phyloP scores from a whole-genome alignment of 2,797 vertebrate genomes.

The Eulemur coronatus region DNA sequence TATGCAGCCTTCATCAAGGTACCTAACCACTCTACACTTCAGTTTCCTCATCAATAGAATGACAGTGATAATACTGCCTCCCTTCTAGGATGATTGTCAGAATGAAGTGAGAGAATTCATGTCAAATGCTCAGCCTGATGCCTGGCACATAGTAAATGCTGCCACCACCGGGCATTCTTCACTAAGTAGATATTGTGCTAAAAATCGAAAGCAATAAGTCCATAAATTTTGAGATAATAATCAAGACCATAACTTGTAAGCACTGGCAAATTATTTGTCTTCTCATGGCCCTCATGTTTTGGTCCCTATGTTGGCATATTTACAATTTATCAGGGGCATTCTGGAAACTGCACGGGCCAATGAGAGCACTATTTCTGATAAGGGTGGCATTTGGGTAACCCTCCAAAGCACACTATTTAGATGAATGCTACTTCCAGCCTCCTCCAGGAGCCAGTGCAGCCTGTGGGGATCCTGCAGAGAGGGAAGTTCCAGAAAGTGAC shows the following conservation, averaged over 20 bases:
- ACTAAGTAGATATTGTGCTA: slow-evolving; percentile 20
- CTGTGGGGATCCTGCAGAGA: background rate
- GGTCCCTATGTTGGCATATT: background rate
- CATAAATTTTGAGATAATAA: background rate
- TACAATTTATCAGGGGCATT: slow-evolving; percentile 2
- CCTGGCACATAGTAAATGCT: background rate
- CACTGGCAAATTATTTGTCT: background rate
- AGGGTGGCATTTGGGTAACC: background rate
- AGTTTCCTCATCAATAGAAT: background rate
- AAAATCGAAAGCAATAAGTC: background rate
- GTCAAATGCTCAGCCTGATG: background rate
- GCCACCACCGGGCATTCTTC: background rate
- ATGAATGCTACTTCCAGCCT: background rate
- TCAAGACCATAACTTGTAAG: background rate
- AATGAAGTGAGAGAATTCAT: background rate
- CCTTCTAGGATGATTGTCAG: background rate
- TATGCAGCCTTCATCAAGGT: background rate
- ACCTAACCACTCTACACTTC: background rate
- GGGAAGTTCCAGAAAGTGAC: background rate
- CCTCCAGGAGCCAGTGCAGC: background rate
- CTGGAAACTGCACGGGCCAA: slow-evolving; percentile 33
- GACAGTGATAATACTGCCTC: background rate
- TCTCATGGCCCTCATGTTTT: background rate
- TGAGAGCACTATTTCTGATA: background rate
- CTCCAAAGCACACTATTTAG: background rate